Evolutionary conservation across 2,797 vertebrate species (phyloP).

Genomic region (Monodelphis domestica): DNA sequence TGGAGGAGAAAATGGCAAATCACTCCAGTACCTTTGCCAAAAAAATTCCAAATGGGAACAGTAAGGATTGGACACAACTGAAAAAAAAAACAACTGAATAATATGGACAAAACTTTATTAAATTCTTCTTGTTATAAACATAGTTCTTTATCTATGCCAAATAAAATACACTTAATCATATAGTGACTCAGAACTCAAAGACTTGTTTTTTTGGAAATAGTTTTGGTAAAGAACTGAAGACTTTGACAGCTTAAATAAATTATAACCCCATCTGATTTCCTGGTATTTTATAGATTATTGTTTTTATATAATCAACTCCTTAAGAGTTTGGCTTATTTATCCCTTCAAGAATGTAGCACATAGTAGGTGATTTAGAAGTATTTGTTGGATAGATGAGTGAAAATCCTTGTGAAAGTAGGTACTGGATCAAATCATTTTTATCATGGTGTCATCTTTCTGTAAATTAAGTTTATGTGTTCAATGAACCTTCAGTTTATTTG

Average conservation of each 20-base stretch:
- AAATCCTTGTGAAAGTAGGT: not conserved
- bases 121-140: not conserved
- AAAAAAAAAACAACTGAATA: not conserved
- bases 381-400: not conserved
- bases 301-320: not conserved
- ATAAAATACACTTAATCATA: conserved; percentile 3
- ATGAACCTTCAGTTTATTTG: not conserved
- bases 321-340: not conserved
- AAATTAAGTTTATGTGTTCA: not conserved
- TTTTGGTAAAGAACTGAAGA: conserved; percentile 13
- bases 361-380: not conserved
- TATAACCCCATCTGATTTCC: not conserved
- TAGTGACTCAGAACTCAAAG: not conserved
- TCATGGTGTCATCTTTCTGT: not conserved
- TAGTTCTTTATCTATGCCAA: not conserved
- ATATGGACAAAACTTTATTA: not conserved
- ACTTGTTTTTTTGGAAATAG: not conserved
- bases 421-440: conserved; percentile 10
- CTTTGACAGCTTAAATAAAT: conserved; percentile 24
- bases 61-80: not conserved
- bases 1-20: not conserved
- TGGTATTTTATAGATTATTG: not conserved
- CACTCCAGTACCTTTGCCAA: not conserved
- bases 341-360: not conserved
- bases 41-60: not conserved